phyloP scores from a whole-genome alignment of 35 echinoderm and acorn worm genomes.

The Lytechinus pictus region DNA sequence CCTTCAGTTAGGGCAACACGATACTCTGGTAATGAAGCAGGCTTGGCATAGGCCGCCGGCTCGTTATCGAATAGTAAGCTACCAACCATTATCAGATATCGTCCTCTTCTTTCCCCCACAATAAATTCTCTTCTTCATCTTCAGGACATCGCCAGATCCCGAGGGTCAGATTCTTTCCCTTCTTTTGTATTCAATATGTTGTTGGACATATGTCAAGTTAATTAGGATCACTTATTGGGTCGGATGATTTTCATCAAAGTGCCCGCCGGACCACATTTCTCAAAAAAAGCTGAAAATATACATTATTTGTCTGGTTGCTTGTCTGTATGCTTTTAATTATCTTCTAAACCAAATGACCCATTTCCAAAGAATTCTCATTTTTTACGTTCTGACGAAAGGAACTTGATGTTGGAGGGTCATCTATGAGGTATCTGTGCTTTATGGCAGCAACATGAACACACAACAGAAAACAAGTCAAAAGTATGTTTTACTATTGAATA shows the following conservation, averaged over 20 bases:
- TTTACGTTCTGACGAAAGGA: not conserved
- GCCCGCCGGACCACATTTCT: not conserved
- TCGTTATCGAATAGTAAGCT: conserved; percentile 33
- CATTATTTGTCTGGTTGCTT: not conserved
- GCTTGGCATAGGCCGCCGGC: conserved; percentile 29
- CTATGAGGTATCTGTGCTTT: too few species aligned
- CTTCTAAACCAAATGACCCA: not conserved
- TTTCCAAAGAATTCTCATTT: not conserved
- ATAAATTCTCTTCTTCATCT: conserved; percentile 25
- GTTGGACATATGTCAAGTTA: conserved; percentile 40
- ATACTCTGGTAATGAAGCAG: conserved; percentile 47
- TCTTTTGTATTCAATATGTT: conserved; percentile 23
- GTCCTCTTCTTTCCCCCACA: conserved; percentile 1
- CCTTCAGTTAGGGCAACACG: conserved; percentile 37
- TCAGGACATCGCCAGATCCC: conserved; percentile 9
- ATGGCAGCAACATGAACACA: too few species aligned
- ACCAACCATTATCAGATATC: conserved; percentile 40
- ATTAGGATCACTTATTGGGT: conserved; percentile 41
- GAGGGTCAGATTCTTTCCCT: conserved; percentile 21
- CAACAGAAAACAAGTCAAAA: too few species aligned
- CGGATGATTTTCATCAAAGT: conserved; percentile 51
- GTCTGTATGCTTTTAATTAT: not conserved
- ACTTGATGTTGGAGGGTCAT: not conserved
- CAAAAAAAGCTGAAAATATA: not conserved
- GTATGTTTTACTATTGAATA: too few species aligned